Evolutionary conservation across 2,797 vertebrate species (phyloP), one percentile per base, ranked within the genome.

Genomic region (Capromys pilorides): DNA sequence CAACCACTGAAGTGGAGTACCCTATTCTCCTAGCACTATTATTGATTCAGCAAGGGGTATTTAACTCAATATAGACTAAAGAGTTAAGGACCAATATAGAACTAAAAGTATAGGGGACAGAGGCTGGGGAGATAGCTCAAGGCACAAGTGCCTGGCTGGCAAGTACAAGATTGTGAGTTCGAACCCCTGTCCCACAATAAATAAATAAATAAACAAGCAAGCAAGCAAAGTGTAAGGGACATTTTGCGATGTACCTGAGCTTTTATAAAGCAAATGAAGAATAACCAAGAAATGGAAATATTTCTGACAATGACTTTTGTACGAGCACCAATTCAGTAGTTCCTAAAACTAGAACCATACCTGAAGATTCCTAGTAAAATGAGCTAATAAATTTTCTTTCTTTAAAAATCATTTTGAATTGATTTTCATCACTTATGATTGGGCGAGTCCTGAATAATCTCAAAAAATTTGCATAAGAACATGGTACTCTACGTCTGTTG

Each of bases 331-430:
- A 88, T 84, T 88, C 22, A 91, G 36, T 62, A 85, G 19, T 91
- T 94, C 21, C 13, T 95, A 14, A 95, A 95, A 96, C 41, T 33
- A 93, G 66, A 95, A 93, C 24, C 39, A 96, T 19, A 39, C 49
- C 36, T 78, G 31, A 90, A 66, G 45, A n/a, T 64, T 91, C 36
- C 66, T 41, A 62, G 4, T 59, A 86, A 93, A 54, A 88, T 57
- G 21, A 83, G 10, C 5, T 69, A 92, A 71, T 83, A 93, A 69
- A 88, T 80, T 79, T 12, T 64, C 45, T 75, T 94, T 26, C 45
- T 91, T 93, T 67, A 71, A 80, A 91, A 88, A 83, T 18, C 61
- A 86, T 26, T 94, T 71, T 90, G 39, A 91, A 26, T 80, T 95
- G 57, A 39, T 22, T 77, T 94, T 80, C 26, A 88, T 91, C 69